These are phyloP conservation scores for Catocala fraxini DNA, from an alignment of 2,888 invertebrate species.

Conservation along the genomic window DNA sequence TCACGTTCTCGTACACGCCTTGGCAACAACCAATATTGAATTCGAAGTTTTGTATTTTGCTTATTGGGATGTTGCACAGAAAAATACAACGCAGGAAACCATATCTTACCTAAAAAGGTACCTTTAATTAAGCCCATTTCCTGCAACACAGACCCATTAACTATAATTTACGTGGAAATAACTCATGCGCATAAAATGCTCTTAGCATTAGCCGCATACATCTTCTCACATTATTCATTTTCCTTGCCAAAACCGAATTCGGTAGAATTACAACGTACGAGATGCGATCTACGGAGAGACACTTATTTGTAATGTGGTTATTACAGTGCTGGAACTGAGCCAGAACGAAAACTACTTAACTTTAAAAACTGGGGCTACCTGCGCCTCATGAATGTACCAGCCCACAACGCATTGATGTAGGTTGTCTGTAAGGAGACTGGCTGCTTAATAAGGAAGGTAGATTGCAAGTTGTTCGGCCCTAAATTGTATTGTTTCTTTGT, in stretches of 20 bases:
- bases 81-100: no score
- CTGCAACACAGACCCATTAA: slow-evolving; percentile 26
- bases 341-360: slow-evolving; percentile 68
- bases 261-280: slow-evolving; percentile 57
- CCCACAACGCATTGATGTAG: slow-evolving; percentile 34
- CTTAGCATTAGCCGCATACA: slow-evolving; percentile 42
- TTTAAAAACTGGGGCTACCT: slow-evolving; percentile 72
- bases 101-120: no score
- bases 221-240: slow-evolving; percentile 47
- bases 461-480: background rate
- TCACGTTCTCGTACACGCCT: no score
- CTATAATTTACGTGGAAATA: slow-evolving; percentile 26
- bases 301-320: slow-evolving; percentile 74
- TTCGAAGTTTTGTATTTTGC: no score
- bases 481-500: background rate
- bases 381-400: slow-evolving; percentile 57
- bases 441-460: background rate
- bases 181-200: slow-evolving; percentile 40
- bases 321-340: slow-evolving; percentile 69
- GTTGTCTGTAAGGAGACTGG: slow-evolving; percentile 17
- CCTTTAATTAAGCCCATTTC: slow-evolving; percentile 12
- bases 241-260: slow-evolving; percentile 52
- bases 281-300: slow-evolving; percentile 56
- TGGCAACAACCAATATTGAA: no score
- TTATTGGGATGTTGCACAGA: no score